Evolutionary conservation across 53 echinoderm and acorn worm species (phyloP).

Genomic region (Pentamera pediparva): DNA sequence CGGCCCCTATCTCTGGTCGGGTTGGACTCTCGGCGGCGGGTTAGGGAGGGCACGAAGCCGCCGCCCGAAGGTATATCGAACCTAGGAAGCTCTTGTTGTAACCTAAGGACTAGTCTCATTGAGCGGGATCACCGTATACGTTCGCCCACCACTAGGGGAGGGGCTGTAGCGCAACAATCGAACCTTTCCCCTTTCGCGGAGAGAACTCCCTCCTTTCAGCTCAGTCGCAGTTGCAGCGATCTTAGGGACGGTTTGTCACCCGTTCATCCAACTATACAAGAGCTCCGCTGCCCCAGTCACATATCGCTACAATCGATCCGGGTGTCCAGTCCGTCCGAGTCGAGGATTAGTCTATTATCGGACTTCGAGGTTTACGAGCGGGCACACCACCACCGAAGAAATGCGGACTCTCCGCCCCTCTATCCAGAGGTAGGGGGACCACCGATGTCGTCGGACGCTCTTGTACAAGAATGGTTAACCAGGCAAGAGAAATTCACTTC

Average conservation of each 20-base stretch:
- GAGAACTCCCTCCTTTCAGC: constrained; percentile 12
- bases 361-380: constrained; percentile 70
- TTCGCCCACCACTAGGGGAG: constrained; percentile 1
- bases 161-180: not conserved
- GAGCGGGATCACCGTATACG: constrained; percentile 3
- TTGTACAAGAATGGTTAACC: constrained; percentile 76
- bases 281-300: constrained; percentile 75
- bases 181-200: constrained; percentile 26
- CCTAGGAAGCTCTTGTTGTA: constrained; percentile 40
- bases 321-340: constrained; percentile 82
- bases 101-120: constrained; percentile 22
- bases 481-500: constrained; percentile 46
- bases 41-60: not conserved
- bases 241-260: constrained; percentile 43
- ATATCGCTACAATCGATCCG: constrained; percentile 69
- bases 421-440: constrained; percentile 42
- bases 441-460: constrained; percentile 53
- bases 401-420: constrained; percentile 21
- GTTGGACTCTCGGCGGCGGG: not conserved
- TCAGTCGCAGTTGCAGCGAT: constrained; percentile 71
- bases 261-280: constrained; percentile 41
- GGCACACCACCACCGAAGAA: constrained; percentile 31
- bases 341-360: constrained; percentile 68
- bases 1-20: constrained; percentile 24
- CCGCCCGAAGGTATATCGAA: constrained; percentile 15